Base-by-base conservation (phyloP, 2,888 invertebrate genomes). In the Netelia fuscicornis region DNA sequence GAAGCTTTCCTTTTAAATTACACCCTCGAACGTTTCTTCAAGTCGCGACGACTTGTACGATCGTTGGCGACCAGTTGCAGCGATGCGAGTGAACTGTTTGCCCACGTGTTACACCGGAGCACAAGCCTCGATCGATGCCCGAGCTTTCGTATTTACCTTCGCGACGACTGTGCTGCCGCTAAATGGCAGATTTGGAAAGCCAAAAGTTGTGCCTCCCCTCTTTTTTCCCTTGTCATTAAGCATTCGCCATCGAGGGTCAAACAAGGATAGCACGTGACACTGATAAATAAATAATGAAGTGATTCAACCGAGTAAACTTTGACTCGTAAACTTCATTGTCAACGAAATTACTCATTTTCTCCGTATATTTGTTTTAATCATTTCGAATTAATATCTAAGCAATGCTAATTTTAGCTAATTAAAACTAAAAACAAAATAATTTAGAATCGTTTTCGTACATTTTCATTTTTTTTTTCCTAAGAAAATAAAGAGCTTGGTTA, bases 101-200 rank as follows among this genome's bases (percentile, higher is more conserved):
- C 87, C 86, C 90, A 90, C 90, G 91, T 91, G 90, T 87, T 88
- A 71, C 81, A 78, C 68, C 30, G 78, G 71, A 77, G 72, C 70
- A 70, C 44, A 42, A 78, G 74, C 58, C 81, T 82, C 78, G 60
- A 85, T 78, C 84, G 82, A 85, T 82, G 62, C 54, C 75, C 58
- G 78, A 84, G 84, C 82, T 77, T 81, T 74, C 60, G 70, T 78
- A 67, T 75, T 84, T 82, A 82, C 71, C 76, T 60, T 82, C 60
- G 20, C 56, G 85, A 76, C 56, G 85, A 79, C 76, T 8, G 79
- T 83, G 78, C 79, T 85, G 85, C 85, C 86, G 44, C 72, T 79
- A 37, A 74, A 79, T 80, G 86, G 67, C 71, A 62, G 8, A 65
- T 68, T 52, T 67, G 8, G 25, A 37, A 79, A 85, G 64, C 56